phyloP scores from a whole-genome alignment of 2,888 invertebrate genomes.

The Parnassius orleans region DNA sequence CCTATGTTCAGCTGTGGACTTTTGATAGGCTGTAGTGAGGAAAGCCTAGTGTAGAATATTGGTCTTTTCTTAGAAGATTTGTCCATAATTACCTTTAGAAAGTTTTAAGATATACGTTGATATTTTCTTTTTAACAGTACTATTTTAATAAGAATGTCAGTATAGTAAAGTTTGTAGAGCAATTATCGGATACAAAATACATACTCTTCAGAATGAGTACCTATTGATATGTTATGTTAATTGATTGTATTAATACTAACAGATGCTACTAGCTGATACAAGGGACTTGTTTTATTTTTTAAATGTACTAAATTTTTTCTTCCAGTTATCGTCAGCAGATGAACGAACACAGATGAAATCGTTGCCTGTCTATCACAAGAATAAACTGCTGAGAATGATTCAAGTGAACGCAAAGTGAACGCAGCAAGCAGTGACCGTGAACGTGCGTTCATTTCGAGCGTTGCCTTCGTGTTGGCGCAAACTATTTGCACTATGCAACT shows the following conservation, averaged over 20 bases:
- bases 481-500: conserved; percentile 27
- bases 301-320: not conserved
- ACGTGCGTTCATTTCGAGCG: conserved; percentile 6
- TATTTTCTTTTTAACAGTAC: too few relatives aligned
- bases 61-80: too few relatives aligned
- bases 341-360: conserved; percentile 22
- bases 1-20: too few relatives aligned
- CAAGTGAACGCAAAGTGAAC: conserved; percentile 15
- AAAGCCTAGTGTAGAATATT: too few relatives aligned
- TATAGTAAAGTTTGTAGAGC: too few relatives aligned
- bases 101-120: too few relatives aligned
- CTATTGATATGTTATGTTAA: too few relatives aligned
- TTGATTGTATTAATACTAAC: not conserved
- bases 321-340: conserved; percentile 21
- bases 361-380: conserved; percentile 28
- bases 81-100: too few relatives aligned
- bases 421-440: conserved; percentile 19
- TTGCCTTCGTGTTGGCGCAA: conserved; percentile 27
- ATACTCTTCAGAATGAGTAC: too few relatives aligned
- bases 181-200: too few relatives aligned
- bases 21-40: too few relatives aligned
- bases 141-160: too few relatives aligned
- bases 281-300: not conserved
- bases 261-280: not conserved
- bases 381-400: conserved; percentile 25